phyloP scores from a whole-genome alignment of 2,113 vertebrate species.

The Varanus salvator region DNA sequence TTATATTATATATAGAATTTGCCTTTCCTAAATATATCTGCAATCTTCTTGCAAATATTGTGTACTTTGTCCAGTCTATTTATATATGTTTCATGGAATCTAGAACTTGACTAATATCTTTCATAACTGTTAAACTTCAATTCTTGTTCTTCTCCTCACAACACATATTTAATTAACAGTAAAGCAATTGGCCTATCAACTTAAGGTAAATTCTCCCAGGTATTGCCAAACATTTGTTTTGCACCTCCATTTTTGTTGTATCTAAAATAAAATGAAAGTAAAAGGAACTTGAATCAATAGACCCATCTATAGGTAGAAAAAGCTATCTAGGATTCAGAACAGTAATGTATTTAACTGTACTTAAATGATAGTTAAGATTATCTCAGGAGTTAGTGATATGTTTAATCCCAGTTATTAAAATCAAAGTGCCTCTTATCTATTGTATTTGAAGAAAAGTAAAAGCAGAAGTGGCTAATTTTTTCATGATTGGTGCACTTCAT shows the following conservation, averaged over 20 bases:
- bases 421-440: too few relatives aligned
- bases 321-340: neutral
- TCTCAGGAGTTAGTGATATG: neutral
- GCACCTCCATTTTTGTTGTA: conserved; percentile 53
- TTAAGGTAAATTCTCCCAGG: conserved; percentile 64
- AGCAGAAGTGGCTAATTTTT: neutral
- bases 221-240: conserved; percentile 60
- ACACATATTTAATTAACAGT: conserved; percentile 75
- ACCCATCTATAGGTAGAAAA: conserved; percentile 28
- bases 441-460: neutral
- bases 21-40: conserved; percentile 61
- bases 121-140: conserved; percentile 67
- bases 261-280: conserved; percentile 32
- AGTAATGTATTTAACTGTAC: neutral
- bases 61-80: conserved; percentile 59
- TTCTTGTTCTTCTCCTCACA: conserved; percentile 75
- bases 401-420: too few relatives aligned
- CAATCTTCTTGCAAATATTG: conserved; percentile 56
- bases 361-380: neutral
- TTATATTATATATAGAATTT: neutral
- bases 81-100: conserved; percentile 68
- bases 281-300: conserved; percentile 26
- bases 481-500: neutral
- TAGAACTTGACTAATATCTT: conserved; percentile 74
- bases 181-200: conserved; percentile 74